A percentile compares a stretch with the other conserved stretches of the same genome.
Conservation (phyloP, 2,888 invertebrate genomes). For the Neoascia interrupta region DNA sequence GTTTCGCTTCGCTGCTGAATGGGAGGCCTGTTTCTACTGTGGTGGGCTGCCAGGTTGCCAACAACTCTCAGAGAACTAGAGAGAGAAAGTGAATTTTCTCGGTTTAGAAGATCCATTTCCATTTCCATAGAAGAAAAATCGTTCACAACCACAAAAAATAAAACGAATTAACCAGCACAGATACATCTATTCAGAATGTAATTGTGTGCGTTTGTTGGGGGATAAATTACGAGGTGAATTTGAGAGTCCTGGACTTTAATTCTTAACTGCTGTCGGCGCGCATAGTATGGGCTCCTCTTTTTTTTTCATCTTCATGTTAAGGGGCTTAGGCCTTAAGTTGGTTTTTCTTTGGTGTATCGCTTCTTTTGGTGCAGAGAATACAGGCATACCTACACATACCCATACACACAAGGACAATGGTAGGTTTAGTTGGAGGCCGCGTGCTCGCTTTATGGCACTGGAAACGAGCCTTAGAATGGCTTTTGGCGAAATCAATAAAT, state of each 20-base stretch:
- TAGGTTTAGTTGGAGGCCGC: no score
- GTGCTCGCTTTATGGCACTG: constrained; percentile 49
- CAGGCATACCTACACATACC: constrained; percentile 25
- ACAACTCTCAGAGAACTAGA: constrained; percentile 3
- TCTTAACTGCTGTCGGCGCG: constrained; percentile 43
- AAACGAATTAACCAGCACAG: constrained; percentile 20
- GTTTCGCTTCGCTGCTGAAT: constrained; percentile 3
- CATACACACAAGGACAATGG: constrained; percentile 37
- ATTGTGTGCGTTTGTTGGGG: constrained; percentile 36
- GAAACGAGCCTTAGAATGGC: constrained; percentile 64
- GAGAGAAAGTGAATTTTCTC: constrained; percentile 49
- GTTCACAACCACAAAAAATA: not conserved
- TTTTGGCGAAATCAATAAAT: constrained; percentile 69
- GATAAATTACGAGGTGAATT: constrained; percentile 59
- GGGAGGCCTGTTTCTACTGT: constrained; percentile 1
- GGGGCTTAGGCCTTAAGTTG: constrained; percentile 20
- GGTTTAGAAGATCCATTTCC: no score
- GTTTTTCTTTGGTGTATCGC: not conserved
- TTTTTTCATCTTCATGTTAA: no score
- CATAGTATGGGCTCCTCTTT: no score
- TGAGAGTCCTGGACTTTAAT: constrained; percentile 51
- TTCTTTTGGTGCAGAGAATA: constrained; percentile 22
- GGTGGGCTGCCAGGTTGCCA: no score
- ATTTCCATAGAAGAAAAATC: no score
- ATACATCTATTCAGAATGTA: not conserved